Percentiles rank a stretch among this genome's conserved stretches.
Evolutionary conservation across 2,888 invertebrate species (phyloP).

Genomic region (Ochropacha duplaris): DNA sequence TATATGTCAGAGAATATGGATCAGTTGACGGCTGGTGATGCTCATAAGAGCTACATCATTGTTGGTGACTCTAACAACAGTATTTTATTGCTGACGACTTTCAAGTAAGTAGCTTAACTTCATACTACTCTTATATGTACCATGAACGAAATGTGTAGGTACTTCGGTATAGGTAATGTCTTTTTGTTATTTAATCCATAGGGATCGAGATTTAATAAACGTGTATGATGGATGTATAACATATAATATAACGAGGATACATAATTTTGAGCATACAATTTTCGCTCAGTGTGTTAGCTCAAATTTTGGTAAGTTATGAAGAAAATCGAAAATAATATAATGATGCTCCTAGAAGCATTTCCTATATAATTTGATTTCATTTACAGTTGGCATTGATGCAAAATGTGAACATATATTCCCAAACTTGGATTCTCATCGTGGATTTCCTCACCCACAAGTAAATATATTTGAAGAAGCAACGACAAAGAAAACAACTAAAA

Average conservation of each 20-base stretch:
- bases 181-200: slow-evolving; percentile 35
- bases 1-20: slow-evolving; percentile 67
- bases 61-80: slow-evolving; percentile 86
- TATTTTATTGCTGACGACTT: slow-evolving; percentile 79
- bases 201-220: slow-evolving; percentile 68
- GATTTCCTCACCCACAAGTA: slow-evolving; percentile 11
- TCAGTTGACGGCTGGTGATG: slow-evolving; percentile 69
- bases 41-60: slow-evolving; percentile 82
- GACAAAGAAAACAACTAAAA: slow-evolving; percentile 23
- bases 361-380: slow-evolving; percentile 2
- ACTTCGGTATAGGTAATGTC: too few species aligned
- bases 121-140: background rate
- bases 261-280: slow-evolving; percentile 67
- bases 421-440: slow-evolving; percentile 31
- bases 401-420: slow-evolving; percentile 61
- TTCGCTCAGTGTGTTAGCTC: slow-evolving; percentile 83
- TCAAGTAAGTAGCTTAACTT: slow-evolving; percentile 72
- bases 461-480: slow-evolving; percentile 9
- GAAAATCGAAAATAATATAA: background rate
- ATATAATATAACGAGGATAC: slow-evolving; percentile 66
- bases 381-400: slow-evolving; percentile 81
- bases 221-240: slow-evolving; percentile 69
- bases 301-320: slow-evolving; percentile 72
- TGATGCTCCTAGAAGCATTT: background rate
- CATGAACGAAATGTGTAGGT: too few species aligned